Conservation (phyloP, 2,888 invertebrate genomes). For the Phengaris alcon region DNA sequence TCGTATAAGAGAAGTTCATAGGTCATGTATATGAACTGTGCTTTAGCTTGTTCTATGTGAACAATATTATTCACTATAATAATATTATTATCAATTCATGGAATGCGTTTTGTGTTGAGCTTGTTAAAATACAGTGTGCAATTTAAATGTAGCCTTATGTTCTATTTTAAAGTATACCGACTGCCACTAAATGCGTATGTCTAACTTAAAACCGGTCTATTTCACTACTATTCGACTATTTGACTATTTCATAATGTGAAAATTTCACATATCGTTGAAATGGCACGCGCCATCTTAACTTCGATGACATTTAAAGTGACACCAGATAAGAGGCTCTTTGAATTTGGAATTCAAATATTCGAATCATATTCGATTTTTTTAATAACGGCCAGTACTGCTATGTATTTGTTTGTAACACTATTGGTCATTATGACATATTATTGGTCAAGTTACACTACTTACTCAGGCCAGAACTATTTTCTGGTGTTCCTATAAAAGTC, state of each 20-base stretch:
- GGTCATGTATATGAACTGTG: constrained; percentile 30
- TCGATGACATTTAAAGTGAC: constrained; percentile 38
- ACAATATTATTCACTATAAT: constrained; percentile 13
- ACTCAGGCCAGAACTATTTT: not conserved
- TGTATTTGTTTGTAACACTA: constrained; percentile 16
- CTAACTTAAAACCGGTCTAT: constrained; percentile 77
- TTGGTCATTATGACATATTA: not conserved
- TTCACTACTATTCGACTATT: constrained; percentile 72
- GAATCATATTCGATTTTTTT: constrained; percentile 8
- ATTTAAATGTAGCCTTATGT: constrained; percentile 59
- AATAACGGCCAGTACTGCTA: constrained; percentile 14
- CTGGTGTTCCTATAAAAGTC: constrained; percentile 35
- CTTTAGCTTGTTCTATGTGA: constrained; percentile 13
- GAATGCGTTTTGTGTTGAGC: not conserved
- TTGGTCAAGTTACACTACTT: constrained; percentile 7
- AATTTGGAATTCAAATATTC: not conserved
- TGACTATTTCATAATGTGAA: constrained; percentile 63
- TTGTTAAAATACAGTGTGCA: constrained; percentile 53
- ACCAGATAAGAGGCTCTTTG: constrained; percentile 33
- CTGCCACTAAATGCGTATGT: constrained; percentile 74
- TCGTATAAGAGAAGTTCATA: constrained; percentile 23
- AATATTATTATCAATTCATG: too few relatives aligned
- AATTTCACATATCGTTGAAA: constrained; percentile 50
- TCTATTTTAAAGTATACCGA: constrained; percentile 69
- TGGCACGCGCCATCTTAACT: constrained; percentile 56